Conservation (phyloP, 2,113 vertebrate species). For the Mola mola region DNA sequence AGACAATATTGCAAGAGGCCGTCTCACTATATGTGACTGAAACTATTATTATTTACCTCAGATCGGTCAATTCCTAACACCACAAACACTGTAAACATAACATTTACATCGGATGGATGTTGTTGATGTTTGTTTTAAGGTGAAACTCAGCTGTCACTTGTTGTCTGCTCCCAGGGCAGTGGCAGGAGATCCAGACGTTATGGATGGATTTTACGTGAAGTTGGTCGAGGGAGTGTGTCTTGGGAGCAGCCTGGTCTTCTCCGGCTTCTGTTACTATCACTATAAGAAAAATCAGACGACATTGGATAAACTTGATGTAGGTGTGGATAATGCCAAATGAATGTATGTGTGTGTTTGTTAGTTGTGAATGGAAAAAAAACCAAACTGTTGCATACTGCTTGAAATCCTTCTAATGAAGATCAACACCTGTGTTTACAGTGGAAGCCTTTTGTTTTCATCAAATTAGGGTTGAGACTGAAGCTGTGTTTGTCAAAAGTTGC, state of each 20-base stretch:
- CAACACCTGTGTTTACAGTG: not conserved
- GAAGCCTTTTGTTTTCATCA: too few relatives aligned
- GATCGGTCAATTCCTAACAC: too few relatives aligned
- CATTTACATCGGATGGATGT: too few relatives aligned
- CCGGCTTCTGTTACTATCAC: conserved; percentile 85
- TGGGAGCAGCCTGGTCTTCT: conserved; percentile 84
- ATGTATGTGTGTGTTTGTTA: too few relatives aligned
- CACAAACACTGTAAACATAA: too few relatives aligned
- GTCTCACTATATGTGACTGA: too few relatives aligned
- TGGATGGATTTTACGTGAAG: conserved; percentile 74
- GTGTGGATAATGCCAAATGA: conserved; percentile 13
- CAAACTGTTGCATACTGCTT: not conserved
- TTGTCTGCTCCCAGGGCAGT: conserved; percentile 8
- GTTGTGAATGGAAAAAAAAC: too few relatives aligned
- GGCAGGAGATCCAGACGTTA: conserved; percentile 42
- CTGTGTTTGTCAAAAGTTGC: too few relatives aligned
- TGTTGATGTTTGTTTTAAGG: not conserved
- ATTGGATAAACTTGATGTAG: conserved; percentile 82
- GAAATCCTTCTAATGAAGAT: not conserved
- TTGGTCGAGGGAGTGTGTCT: conserved; percentile 81
- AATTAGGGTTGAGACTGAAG: too few relatives aligned
- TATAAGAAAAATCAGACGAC: conserved; percentile 81
- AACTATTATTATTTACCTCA: too few relatives aligned
- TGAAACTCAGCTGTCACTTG: not conserved
- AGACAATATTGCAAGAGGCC: too few relatives aligned